Percentiles rank a stretch among this genome's conserved stretches.
phyloP scores from a whole-genome alignment of 2,888 invertebrate genomes.

The Dasysyrphus tricinctus region DNA sequence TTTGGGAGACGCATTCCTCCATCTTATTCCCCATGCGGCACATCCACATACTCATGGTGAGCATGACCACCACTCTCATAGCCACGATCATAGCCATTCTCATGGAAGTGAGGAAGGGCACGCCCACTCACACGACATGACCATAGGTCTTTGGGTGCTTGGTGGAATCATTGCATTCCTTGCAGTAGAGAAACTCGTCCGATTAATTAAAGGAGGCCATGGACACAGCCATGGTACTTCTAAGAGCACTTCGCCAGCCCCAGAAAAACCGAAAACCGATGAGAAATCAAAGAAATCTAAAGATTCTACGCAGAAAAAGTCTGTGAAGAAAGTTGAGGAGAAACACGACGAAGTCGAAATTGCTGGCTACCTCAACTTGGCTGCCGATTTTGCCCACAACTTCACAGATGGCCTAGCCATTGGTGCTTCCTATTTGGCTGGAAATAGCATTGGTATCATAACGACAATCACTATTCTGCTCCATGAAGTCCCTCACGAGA shows the following conservation, averaged over 20 bases:
- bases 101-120: conserved; percentile 49
- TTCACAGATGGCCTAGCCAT: conserved; percentile 99
- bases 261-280: conserved; percentile 64
- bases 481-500: conserved; percentile 99
- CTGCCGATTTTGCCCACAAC: conserved; percentile 99
- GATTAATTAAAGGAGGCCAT: conserved; percentile 93
- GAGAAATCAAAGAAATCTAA: conserved; percentile 54
- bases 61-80: conserved; percentile 80
- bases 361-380: conserved; percentile 96
- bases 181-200: conserved; percentile 95
- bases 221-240: conserved; percentile 88
- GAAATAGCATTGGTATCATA: conserved; percentile 92
- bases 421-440: conserved; percentile 98
- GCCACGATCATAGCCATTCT: conserved; percentile 83
- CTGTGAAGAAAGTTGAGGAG: conserved; percentile 83
- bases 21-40: conserved; percentile 98
- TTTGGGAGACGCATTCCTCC: conserved; percentile 98
- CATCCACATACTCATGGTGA: conserved; percentile 84
- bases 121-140: conserved; percentile 90
- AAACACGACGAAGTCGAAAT: conserved; percentile 87
- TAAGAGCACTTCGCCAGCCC: conserved; percentile 71
- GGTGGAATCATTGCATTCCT: conserved; percentile 96
- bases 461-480: conserved; percentile 98
- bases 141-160: conserved; percentile 97
- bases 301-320: conserved; percentile 41